Conservation (phyloP, 2,797 vertebrate genomes). For the Novumbra hubbsi region DNA sequence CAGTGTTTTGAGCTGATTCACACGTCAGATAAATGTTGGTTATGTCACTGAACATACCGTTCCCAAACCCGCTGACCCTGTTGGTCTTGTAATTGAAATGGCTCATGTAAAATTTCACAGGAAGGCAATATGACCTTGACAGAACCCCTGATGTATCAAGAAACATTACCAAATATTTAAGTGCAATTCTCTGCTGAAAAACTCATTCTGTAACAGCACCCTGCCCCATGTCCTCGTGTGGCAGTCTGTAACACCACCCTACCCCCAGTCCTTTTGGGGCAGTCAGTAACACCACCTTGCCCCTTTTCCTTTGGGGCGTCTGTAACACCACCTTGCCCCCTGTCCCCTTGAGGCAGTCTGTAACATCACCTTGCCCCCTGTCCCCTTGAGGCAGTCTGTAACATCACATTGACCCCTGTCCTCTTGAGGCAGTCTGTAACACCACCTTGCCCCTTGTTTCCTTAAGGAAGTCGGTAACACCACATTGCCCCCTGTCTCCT, state of each 20-base stretch:
- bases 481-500: too few species aligned
- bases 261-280: too few species aligned
- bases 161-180: conserved; percentile 6
- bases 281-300: conserved; percentile 1
- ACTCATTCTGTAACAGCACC: too few species aligned
- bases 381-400: too few species aligned
- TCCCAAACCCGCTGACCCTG: not conserved
- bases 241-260: too few species aligned
- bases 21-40: not conserved
- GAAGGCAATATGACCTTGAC: not conserved
- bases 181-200: conserved; percentile 16
- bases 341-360: too few species aligned
- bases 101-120: not conserved
- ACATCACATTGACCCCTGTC: too few species aligned
- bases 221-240: conserved; percentile 16
- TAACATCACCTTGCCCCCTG: conserved; percentile 15
- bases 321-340: too few species aligned
- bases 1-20: not conserved
- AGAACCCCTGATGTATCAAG: not conserved
- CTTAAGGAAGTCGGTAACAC: too few species aligned
- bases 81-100: not conserved
- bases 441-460: conserved; percentile 18
- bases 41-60: not conserved
- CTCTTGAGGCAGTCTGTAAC: too few species aligned
- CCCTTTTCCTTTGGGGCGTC: conserved; percentile 12